phyloP scores from a whole-genome alignment of 2,888 invertebrate species.

The Lithophane ornitopus region DNA sequence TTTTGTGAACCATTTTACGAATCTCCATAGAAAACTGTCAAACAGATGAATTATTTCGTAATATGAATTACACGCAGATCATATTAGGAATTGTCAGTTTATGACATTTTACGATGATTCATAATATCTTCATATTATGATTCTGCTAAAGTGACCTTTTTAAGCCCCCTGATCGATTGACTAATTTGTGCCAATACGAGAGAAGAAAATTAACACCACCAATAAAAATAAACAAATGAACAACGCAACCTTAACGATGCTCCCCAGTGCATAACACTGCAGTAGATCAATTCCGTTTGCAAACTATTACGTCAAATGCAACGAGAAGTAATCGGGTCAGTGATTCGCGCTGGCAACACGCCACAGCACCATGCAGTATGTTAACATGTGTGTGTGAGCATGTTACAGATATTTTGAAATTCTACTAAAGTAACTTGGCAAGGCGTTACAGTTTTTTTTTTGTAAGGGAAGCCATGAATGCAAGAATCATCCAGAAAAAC shows the following conservation, averaged over 20 bases:
- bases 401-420: constrained; percentile 40
- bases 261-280: constrained; percentile 37
- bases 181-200: background rate
- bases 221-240: constrained; percentile 13
- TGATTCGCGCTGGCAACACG: constrained; percentile 74
- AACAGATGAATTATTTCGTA: too few relatives aligned
- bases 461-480: background rate
- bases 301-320: constrained; percentile 71
- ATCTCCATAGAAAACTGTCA: too few relatives aligned
- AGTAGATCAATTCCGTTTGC: constrained; percentile 62
- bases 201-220: background rate
- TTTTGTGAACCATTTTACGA: too few relatives aligned
- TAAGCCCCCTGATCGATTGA: too few relatives aligned
- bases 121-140: too few relatives aligned
- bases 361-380: constrained; percentile 68
- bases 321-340: constrained; percentile 70
- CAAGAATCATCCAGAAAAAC: background rate
- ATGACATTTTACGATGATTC: too few relatives aligned
- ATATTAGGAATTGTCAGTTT: too few relatives aligned
- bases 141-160: too few relatives aligned
- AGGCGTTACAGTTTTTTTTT: constrained; percentile 11
- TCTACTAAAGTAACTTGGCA: constrained; percentile 33
- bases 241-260: background rate
- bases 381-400: constrained; percentile 49
- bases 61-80: too few relatives aligned